Evolutionary conservation across 2,797 vertebrate genomes (phyloP).

Genomic region (Arnoldichthys spilopterus): DNA sequence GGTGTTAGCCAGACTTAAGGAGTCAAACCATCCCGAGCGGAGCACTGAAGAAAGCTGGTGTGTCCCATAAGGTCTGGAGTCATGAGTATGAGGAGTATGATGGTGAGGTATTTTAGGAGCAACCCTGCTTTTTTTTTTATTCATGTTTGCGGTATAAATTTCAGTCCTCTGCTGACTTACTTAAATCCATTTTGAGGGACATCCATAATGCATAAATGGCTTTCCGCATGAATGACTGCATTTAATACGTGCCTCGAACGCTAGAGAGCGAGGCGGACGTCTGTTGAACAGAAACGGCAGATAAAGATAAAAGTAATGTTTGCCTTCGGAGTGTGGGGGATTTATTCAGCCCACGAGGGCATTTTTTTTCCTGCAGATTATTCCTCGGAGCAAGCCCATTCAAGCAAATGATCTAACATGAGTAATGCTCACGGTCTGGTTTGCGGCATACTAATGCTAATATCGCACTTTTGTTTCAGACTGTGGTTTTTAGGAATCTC

Average conservation of each 20-base stretch:
- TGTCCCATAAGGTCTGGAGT: not conserved
- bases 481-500: slow-evolving; percentile 4
- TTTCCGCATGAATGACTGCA: slow-evolving; percentile 41
- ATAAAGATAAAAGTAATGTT: slow-evolving; percentile 39
- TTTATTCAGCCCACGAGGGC: slow-evolving; percentile 35
- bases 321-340: slow-evolving; percentile 24
- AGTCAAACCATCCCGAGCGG: not conserved
- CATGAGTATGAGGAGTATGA: too few species aligned
- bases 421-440: not conserved
- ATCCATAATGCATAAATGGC: slow-evolving; percentile 61
- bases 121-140: slow-evolving; percentile 7
- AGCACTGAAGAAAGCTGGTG: slow-evolving; percentile 6
- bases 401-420: slow-evolving; percentile 42
- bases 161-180: slow-evolving; percentile 49
- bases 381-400: slow-evolving; percentile 45
- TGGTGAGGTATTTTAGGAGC: slow-evolving; percentile 12
- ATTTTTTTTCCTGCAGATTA: slow-evolving; percentile 42
- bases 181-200: slow-evolving; percentile 49
- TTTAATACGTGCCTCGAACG: slow-evolving; percentile 54
- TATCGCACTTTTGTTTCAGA: not conserved
- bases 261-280: slow-evolving; percentile 46
- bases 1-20: not conserved
- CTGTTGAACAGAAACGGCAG: slow-evolving; percentile 36
- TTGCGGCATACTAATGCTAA: slow-evolving; percentile 15
- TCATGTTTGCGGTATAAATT: slow-evolving; percentile 53